Percentiles rank a stretch among this genome's conserved stretches.
phyloP scores from a whole-genome alignment of 2,888 invertebrate genomes.

The Pheosia gnoma region DNA sequence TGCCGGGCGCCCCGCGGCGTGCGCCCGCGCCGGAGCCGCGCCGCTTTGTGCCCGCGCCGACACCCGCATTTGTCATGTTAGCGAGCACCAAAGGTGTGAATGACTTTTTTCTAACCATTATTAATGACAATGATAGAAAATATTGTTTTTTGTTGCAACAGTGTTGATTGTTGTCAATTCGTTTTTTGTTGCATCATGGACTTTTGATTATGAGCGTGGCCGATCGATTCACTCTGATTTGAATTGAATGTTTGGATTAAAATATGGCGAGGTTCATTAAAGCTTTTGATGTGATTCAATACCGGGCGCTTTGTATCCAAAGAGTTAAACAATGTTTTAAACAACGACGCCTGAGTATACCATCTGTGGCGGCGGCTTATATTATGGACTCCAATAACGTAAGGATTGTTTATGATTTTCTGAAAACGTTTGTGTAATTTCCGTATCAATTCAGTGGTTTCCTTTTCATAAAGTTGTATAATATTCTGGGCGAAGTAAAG shows the following conservation, averaged over 20 bases:
- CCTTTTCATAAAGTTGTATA: conserved; percentile 44
- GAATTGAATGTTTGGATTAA: conserved; percentile 80
- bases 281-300: conserved; percentile 63
- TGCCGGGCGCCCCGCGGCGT: conserved; percentile 74
- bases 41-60: conserved; percentile 69
- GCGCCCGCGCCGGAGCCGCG: conserved; percentile 53
- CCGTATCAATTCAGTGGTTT: conserved; percentile 46
- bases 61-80: conserved; percentile 82
- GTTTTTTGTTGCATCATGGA: conserved; percentile 72
- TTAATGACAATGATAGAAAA: conserved; percentile 83
- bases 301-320: conserved; percentile 40
- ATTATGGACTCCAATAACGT: conserved; percentile 1
- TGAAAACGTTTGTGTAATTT: conserved; percentile 48
- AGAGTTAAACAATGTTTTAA: conserved; percentile 45
- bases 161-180: conserved; percentile 83
- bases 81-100: conserved; percentile 81
- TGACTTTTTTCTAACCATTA: conserved; percentile 80
- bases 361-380: neutral
- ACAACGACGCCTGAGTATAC: conserved; percentile 11
- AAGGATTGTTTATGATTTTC: conserved; percentile 28
- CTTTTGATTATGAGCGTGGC: conserved; percentile 72
- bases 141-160: conserved; percentile 79
- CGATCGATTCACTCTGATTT: conserved; percentile 72
- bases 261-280: conserved; percentile 72
- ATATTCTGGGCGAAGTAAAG: conserved; percentile 52